Percentiles rank a stretch among this genome's conserved stretches.
These are phyloP conservation scores for Cisticola juncidis DNA, from an alignment of 2,113 vertebrate genomes.

Conservation along the genomic window DNA sequence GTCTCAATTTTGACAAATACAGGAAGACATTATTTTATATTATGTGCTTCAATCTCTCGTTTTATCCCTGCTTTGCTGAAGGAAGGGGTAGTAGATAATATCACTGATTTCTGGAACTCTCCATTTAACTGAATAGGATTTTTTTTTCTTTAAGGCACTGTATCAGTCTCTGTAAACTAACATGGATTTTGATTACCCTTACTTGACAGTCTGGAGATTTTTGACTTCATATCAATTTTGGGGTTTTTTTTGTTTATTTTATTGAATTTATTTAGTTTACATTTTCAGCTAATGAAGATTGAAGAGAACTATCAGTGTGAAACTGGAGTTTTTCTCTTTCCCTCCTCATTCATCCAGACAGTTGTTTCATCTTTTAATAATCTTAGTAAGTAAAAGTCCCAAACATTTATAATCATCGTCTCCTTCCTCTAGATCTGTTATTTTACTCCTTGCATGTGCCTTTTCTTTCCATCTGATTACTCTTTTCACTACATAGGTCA, in stretches of 20 bases:
- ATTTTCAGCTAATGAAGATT: background rate
- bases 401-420: background rate
- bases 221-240: background rate
- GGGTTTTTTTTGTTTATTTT: background rate
- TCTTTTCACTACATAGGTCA: background rate
- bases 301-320: background rate
- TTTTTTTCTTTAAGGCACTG: fast-evolving
- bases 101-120: background rate
- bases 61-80: background rate
- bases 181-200: background rate
- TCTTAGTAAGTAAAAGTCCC: background rate
- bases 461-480: constrained; percentile 9
- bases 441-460: background rate
- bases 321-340: background rate
- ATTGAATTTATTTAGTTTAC: background rate
- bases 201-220: background rate
- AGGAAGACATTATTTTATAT: background rate
- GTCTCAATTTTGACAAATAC: background rate
- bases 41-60: background rate
- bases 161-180: background rate
- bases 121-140: background rate
- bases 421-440: background rate
- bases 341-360: background rate
- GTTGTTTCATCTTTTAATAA: background rate
- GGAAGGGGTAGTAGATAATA: background rate